Conservation (phyloP, 2,888 invertebrate genomes). For the Eupithecia dodoneata region DNA sequence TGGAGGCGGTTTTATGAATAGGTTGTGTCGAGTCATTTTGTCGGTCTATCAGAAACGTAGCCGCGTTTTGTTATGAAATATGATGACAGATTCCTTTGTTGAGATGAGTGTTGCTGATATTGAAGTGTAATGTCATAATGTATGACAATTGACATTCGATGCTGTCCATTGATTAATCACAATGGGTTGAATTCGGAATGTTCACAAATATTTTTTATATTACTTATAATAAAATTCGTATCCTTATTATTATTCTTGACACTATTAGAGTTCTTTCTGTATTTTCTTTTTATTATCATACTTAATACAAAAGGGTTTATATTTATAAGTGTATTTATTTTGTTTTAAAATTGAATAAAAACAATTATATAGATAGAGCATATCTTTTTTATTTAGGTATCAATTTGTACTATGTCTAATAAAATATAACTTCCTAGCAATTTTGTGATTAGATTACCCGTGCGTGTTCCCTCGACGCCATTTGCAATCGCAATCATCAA, state of each 20-base stretch:
- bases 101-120: conserved; percentile 39
- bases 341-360: not conserved
- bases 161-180: conserved; percentile 30
- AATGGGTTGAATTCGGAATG: conserved; percentile 30
- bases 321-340: not conserved
- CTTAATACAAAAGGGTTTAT: too few species aligned
- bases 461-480: conserved; percentile 70
- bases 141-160: conserved; percentile 36
- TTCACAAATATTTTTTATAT: conserved; percentile 18
- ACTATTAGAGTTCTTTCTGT: not conserved
- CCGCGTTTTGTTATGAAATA: conserved; percentile 56
- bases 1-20: conserved; percentile 39
- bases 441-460: conserved; percentile 71
- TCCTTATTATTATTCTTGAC: not conserved
- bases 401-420: conserved; percentile 37
- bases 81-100: conserved; percentile 50
- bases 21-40: conserved; percentile 53
- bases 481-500: conserved; percentile 79
- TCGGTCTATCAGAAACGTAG: conserved; percentile 36
- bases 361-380: not conserved
- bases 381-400: too few species aligned
- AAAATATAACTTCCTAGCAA: conserved; percentile 55
- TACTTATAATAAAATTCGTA: not conserved
- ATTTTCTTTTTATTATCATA: too few species aligned
- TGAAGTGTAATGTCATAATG: conserved; percentile 32